Base-by-base conservation (phyloP, 2,797 vertebrate species). In the Enteromius radiatus region DNA sequence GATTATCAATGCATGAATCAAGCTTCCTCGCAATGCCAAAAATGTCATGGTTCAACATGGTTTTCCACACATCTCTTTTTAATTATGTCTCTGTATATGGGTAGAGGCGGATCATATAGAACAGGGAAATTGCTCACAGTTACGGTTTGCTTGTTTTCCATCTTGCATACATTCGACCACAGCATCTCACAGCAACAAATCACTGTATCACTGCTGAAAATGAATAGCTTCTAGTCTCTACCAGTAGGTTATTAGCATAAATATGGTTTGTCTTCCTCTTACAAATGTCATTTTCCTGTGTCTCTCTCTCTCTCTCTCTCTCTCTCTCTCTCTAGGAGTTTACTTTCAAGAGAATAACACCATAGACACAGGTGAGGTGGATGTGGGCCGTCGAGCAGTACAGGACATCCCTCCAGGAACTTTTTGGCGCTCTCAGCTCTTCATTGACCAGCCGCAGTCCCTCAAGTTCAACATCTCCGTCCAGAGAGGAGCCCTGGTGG, bases 381-480 rank as follows among this genome's bases (percentile, higher is more conserved):
- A 99, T 69, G 96, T 99, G 91, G 98, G 98, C 28, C 94, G 95
- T 88, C 92, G 96, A 94, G 95, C 96, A 0, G 89, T 96, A 86
- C 97, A 98, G 88, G 98, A 98, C 54, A 93, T 99, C 78, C 98
- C 97, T 64, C 97, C 98, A 3, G 98, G 98, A 84, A 96, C 98
- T 82, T 99, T 99, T 89, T 99, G 98, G 98, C 96, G 97, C 89
- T 98, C 97, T 47, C 98, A 99, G 84, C 93, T 99, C 6, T 97
- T 96, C 84, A 96, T 99, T 83, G 98, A 99, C 92, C 97, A 98
- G 85, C 97, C 98, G 1, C 98, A 98, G 91, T 99, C 98, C 88
- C 93, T 99, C 81, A 99, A 99, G 91, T 99, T 99, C 94, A 99
- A 99, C 95, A 98, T 99, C 91, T 99, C 97, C 1, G 96, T 99